Percentiles rank a stretch among this genome's conserved stretches.
These are phyloP conservation scores for Oppia nitens DNA, from an alignment of 1,140 invertebrate genomes.

Conservation along the genomic window DNA sequence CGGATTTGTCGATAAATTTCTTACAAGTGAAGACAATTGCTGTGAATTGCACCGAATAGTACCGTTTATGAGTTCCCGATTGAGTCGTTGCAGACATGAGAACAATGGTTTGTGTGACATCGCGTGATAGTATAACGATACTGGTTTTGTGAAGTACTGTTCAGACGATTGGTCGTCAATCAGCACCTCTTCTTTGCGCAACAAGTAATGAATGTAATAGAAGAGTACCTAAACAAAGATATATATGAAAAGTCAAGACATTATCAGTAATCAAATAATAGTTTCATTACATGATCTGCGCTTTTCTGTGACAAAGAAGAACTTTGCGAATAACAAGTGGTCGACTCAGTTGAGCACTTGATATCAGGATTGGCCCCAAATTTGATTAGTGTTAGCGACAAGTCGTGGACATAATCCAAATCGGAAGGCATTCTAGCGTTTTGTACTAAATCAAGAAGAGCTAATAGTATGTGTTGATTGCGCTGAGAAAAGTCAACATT, in stretches of 20 bases:
- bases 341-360: constrained; percentile 22
- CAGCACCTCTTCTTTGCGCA: constrained; percentile 44
- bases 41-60: constrained; percentile 32
- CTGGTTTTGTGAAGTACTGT: constrained; percentile 39
- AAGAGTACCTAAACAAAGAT: constrained; percentile 37
- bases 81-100: background rate
- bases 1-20: constrained; percentile 41
- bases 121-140: background rate
- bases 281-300: constrained; percentile 36
- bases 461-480: constrained; percentile 46
- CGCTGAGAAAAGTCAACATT: constrained; percentile 36
- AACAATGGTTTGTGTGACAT: background rate
- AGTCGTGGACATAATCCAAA: constrained; percentile 46
- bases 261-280: background rate
- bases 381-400: constrained; percentile 45
- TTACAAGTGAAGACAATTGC: constrained; percentile 29
- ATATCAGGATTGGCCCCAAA: constrained; percentile 46
- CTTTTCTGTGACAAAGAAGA: constrained; percentile 42
- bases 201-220: constrained; percentile 48
- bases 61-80: background rate
- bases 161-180: constrained; percentile 33
- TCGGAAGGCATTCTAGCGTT: constrained; percentile 44
- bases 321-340: constrained; percentile 31
- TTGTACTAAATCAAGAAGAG: constrained; percentile 46
- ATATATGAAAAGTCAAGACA: no score